These are phyloP conservation scores for Neotoma lepida DNA, from an alignment of 2,113 vertebrate genomes.

Conservation along the genomic window DNA sequence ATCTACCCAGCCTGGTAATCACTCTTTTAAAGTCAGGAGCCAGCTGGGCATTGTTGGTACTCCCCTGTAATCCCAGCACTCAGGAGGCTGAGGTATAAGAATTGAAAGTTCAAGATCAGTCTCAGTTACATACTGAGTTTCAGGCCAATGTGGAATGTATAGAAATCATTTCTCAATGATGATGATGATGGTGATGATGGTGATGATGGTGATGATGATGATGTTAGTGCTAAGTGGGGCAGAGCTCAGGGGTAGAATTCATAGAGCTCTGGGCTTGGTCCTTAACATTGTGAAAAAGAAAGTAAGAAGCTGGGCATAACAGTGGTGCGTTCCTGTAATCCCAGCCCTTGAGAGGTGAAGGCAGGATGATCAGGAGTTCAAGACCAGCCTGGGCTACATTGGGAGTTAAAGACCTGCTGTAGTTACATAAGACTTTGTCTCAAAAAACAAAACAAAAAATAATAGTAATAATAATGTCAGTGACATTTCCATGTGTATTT, in stretches of 20 bases:
- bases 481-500: neutral
- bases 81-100: neutral
- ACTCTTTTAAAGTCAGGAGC: neutral
- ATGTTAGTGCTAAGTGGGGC: neutral
- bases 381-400: neutral
- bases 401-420: neutral
- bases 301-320: neutral
- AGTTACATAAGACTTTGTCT: neutral
- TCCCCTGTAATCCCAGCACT: neutral
- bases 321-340: neutral
- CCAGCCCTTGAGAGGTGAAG: neutral
- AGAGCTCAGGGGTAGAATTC: neutral
- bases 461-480: neutral
- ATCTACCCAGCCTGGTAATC: neutral
- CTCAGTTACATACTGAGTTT: neutral
- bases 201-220: neutral
- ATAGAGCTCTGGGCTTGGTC: neutral
- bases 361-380: neutral
- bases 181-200: too few relatives aligned
- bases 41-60: neutral
- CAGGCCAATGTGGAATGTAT: neutral
- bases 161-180: neutral
- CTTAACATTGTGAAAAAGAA: neutral
- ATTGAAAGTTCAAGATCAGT: neutral
- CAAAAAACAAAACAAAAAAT: neutral